Evolutionary conservation across 2,113 vertebrate genomes (phyloP).

Genomic region (Serinus canaria): DNA sequence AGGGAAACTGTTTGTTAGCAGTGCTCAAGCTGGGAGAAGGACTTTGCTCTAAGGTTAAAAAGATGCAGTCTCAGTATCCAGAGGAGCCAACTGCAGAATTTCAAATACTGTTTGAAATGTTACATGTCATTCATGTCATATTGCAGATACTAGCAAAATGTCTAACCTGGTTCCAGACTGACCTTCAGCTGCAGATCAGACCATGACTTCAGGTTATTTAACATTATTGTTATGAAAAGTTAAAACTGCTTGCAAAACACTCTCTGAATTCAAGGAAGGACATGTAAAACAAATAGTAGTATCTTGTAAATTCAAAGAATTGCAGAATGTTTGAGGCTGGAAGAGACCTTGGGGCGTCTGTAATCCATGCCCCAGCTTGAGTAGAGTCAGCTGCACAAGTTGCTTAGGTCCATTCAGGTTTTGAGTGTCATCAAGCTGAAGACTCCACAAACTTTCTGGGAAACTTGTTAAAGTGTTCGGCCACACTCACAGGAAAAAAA

Average conservation of each 20-base stretch:
- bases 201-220: neutral
- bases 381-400: neutral
- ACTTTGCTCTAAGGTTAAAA: neutral
- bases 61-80: neutral
- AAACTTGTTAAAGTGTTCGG: neutral
- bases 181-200: neutral
- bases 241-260: neutral
- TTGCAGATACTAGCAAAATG: neutral
- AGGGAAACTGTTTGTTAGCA: neutral
- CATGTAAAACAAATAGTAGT: neutral
- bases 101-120: conserved; percentile 4
- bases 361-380: neutral
- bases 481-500: neutral
- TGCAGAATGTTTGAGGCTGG: neutral
- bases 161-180: neutral
- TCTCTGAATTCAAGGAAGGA: neutral
- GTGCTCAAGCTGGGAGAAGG: neutral
- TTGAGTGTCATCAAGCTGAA: neutral
- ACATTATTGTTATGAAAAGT: neutral
- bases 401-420: neutral
- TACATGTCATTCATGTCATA: neutral
- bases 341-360: neutral
- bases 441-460: neutral
- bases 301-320: neutral
- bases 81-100: neutral